Evolutionary conservation across 64 coral and sea anemone species (phyloP), one percentile per base, ranked within the genome.

Genomic region (Porites australiensis): DNA sequence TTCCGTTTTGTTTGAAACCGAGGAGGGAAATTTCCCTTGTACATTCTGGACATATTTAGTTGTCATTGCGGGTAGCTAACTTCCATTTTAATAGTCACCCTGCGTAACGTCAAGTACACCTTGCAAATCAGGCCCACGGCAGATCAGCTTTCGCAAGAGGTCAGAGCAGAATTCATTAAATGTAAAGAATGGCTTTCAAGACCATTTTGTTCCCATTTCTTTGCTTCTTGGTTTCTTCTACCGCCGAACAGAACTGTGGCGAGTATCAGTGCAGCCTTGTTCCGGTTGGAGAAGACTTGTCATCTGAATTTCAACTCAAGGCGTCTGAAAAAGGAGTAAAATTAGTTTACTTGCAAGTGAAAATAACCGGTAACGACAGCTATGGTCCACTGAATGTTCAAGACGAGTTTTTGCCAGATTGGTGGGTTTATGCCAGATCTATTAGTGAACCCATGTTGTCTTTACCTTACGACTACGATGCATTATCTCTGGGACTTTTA

Each of bases 401-500:
- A 0, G 46, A 75, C 37, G 46, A 48, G 72, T 75, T 75, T 49
- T 44, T 75, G 4, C 45, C 72, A 18, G 12, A 75, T 4, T 48
- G 72, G 16, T 75, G 72, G 72, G 72, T 75, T 12, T 50, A 45
- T 43, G 72, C 72, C 1, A 50, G 46, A 5, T 13, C 20, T 3
- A 75, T 75, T 13, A 75, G 12, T 45, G 46, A 75, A 44, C 72
- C 72, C 2, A 75, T 75, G 72, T 23, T 75, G 44, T 75, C 72
- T 75, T 46, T 75, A 45, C 4, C 45, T 14, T 22, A 75, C 13
- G 72, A 75, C 46, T 75, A 75, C 14, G 72, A 75, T 50, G 46
- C 49, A 16, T 15, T 75, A 19, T 75, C 72, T 50, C 43, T 75
- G 72, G 72, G 72, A 47, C 72, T 75, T 18, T 44, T 75, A 5